Conservation (phyloP, 2,888 invertebrate genomes). For the Conomelus anceps region DNA sequence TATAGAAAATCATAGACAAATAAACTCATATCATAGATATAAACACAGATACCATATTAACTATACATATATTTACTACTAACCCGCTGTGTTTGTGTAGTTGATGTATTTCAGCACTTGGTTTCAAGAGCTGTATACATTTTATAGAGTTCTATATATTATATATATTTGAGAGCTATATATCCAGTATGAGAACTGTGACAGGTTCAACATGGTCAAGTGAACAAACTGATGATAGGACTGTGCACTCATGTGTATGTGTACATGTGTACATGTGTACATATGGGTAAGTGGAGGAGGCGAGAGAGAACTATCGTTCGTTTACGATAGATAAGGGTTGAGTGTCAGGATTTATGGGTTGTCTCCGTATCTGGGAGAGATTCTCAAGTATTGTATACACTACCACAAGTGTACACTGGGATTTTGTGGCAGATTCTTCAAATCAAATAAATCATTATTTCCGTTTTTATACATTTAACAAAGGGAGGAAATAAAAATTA, state of each 20-base stretch:
- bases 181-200: not conserved
- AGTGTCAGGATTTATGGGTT: not conserved
- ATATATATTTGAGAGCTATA: too few relatives aligned
- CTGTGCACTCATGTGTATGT: not conserved
- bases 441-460: too few relatives aligned
- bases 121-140: not conserved
- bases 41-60: too few relatives aligned
- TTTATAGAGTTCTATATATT: not conserved
- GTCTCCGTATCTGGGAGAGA: not conserved
- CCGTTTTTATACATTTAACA: too few relatives aligned
- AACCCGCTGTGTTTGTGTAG: not conserved
- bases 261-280: not conserved
- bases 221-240: too few relatives aligned
- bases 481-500: too few relatives aligned
- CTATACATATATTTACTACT: too few relatives aligned
- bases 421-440: not conserved
- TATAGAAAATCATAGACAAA: too few relatives aligned
- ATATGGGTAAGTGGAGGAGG: not conserved
- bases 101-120: not conserved
- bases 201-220: not conserved
- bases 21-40: too few relatives aligned
- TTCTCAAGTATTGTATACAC: not conserved
- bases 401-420: not conserved
- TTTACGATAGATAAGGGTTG: not conserved
- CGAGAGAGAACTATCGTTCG: not conserved